Percentiles rank a stretch among this genome's conserved stretches.
These are phyloP conservation scores for Eulemur coronatus DNA, from an alignment of 2,797 vertebrate species.

Conservation along the genomic window DNA sequence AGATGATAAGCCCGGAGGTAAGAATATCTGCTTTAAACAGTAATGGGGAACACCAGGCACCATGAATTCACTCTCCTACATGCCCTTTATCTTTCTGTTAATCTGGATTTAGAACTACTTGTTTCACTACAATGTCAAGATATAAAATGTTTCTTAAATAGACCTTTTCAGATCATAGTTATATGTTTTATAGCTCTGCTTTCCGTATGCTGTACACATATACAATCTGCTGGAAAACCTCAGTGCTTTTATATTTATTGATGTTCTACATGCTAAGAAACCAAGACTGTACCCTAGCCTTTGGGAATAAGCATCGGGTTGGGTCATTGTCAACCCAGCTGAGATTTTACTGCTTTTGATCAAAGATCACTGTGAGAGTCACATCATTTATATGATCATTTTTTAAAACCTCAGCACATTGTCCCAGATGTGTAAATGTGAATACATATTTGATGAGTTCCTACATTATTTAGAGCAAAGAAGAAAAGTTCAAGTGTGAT, in stretches of 20 bases:
- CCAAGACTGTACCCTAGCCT: not conserved
- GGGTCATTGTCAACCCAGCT: not conserved
- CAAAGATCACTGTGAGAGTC: constrained; percentile 27
- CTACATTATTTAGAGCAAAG: constrained; percentile 50
- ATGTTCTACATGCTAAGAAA: not conserved
- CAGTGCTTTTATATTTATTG: not conserved
- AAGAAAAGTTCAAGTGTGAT: not conserved
- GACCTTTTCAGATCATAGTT: not conserved
- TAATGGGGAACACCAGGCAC: not conserved
- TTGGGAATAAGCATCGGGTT: not conserved
- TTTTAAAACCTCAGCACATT: constrained; percentile 19
- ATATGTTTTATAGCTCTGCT: not conserved
- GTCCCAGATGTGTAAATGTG: constrained; percentile 54
- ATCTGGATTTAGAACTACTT: not conserved
- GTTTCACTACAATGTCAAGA: not conserved
- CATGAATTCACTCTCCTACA: not conserved
- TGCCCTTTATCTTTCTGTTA: not conserved
- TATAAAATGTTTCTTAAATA: not conserved
- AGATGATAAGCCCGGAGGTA: not conserved
- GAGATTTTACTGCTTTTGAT: constrained; percentile 21
- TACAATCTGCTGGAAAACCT: not conserved
- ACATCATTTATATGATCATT: not conserved
- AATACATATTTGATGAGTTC: constrained; percentile 52
- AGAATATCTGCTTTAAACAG: not conserved
- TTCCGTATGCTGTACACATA: not conserved